Base-by-base conservation (phyloP, 2,113 vertebrate genomes). In the Ifrita kowaldi region DNA sequence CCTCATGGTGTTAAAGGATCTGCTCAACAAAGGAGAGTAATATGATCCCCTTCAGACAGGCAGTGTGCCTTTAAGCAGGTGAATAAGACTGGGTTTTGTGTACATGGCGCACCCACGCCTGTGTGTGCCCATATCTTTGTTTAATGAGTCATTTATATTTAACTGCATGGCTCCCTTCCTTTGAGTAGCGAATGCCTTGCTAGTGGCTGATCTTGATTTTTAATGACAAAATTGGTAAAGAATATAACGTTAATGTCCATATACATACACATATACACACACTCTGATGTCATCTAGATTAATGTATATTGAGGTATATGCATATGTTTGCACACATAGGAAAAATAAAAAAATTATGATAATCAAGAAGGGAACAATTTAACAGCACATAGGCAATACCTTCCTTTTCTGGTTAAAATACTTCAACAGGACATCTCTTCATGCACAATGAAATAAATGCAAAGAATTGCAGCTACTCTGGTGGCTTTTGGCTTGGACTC, bases 101-200 rank as follows among this genome's bases (percentile, higher is more conserved):
- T 59, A 69, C 37, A 47, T 18, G 50, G n/a, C 37, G 39, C 39
- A 19, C 14, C 21, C 70, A 16, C 26, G 49, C 24, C 41, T 30
- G 6, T 28, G 30, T 14, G 7, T 10, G 6, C 64, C 11, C 0
- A 1, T 71, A 7, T 9, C 70, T 84, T 42, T 9, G 4, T 55
- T 84, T n/a, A 28, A 35, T 16, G 15, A 59, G 27, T 60, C 15
- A 27, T 84, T 91, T 49, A 24, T 71, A 10, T 86, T 83, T 80
- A 42, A 92, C 62, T 85, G 22, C 9, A 11, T 71, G 27, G 20
- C 49, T 84, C 52, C 19, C 47, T 75, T 84, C 46, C 78, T 74
- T 33, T 28, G 9, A 32, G 63, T 56, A 42, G 24, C 11, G n/a
- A 52, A 56, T 79, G 20, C 14, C 9, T 39, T 56, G 20, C 33